Conservation (phyloP, 2,888 invertebrate species). For the Oasisia sp. region DNA sequence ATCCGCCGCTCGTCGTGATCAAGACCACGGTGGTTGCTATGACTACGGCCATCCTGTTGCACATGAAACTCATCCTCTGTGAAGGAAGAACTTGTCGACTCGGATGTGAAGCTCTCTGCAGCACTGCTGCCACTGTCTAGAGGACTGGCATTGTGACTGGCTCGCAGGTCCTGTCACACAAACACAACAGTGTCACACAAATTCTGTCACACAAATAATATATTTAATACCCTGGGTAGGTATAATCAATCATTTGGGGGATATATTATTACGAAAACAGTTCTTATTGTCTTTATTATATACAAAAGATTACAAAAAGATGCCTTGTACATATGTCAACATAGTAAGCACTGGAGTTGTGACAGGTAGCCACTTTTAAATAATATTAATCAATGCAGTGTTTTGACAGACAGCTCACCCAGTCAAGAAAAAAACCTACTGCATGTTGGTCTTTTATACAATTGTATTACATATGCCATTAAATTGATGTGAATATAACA, state of each 20-base stretch:
- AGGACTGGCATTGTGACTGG: slow-evolving; percentile 65
- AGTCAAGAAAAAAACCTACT: too few species aligned
- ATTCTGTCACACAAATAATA: slow-evolving; percentile 50
- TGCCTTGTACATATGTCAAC: too few species aligned
- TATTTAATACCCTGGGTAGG: too few species aligned
- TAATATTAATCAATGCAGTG: too few species aligned
- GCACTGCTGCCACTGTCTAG: slow-evolving; percentile 69
- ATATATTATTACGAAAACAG: too few species aligned
- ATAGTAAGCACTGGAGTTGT: too few species aligned
- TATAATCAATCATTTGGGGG: too few species aligned
- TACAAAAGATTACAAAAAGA: too few species aligned
- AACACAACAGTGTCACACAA: slow-evolving; percentile 34
- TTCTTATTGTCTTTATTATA: too few species aligned
- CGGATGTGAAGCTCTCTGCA: slow-evolving; percentile 62
- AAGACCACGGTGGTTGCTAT: slow-evolving; percentile 12
- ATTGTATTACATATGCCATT: too few species aligned
- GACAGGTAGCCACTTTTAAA: too few species aligned
- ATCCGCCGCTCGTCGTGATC: background rate
- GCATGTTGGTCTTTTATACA: too few species aligned
- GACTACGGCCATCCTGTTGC: background rate
- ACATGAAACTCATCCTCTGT: slow-evolving; percentile 18
- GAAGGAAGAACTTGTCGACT: slow-evolving; percentile 45
- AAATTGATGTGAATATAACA: background rate
- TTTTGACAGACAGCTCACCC: background rate
- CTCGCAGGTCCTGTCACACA: slow-evolving; percentile 57